Evolutionary conservation across 2,113 vertebrate genomes (phyloP), one percentile per base, ranked within the genome.

Genomic region (Campylorhamphus procurvoides): DNA sequence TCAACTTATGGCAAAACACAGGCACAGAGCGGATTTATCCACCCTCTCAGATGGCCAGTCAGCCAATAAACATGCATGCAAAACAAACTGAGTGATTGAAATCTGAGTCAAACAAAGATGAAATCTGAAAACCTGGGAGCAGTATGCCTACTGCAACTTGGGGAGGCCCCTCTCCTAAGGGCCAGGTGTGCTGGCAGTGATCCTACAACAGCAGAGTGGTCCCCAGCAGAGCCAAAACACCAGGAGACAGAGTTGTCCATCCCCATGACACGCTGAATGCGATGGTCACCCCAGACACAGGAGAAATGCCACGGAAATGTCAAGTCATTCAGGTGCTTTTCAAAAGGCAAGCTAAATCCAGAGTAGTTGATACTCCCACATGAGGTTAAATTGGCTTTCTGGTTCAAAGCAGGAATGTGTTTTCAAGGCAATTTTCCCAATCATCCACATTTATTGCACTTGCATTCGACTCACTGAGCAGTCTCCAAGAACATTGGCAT

Each of bases 141-240:
- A 24, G 9, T 1, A 0, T 8, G 0, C 12, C 63, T 58, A 15
- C 28, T 68, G 16, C 16, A 20, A 1, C 29, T 18, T 31, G 24
- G 16, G 12, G 25, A 64, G 58, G 10, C 2, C 10, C 18, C 9
- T 49, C 24, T 75, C 6, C 42, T 18, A 25, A n/a, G 23, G 6
- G 23, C 33, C 5, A 2, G 12, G 6, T 14, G 0, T 42, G 22
- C 29, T 7, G 3, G 33, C 1, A 2, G 5, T 19, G 0, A 16
- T 62, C 44, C 44, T 66, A 19, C 24, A 1, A 2, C 0, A 0
- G 15, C 24, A 18, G 5, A 10, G 7, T 29, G 40, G 18, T 35
- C 24, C 53, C 25, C 23, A 7, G 2, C 0, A 72, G 44, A 39
- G 28, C 18, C 25, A 42, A 31, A 89, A 35, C 9, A 85, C 5